Conservation (phyloP, 1,140 invertebrate genomes). For the Ceratoteleas bidentatus region DNA sequence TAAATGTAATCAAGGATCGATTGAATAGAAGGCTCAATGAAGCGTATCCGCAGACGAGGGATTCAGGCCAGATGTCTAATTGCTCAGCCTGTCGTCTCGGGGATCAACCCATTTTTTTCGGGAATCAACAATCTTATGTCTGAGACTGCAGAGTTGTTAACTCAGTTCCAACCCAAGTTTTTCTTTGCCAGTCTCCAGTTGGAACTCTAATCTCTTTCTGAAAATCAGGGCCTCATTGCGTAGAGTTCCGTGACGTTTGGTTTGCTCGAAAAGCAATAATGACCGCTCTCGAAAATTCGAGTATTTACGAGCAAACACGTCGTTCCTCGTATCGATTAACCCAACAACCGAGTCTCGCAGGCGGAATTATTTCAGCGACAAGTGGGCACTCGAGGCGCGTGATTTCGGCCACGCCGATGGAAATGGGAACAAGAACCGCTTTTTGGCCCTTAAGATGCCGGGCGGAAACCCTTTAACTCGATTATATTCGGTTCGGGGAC, state of each 20-base stretch:
- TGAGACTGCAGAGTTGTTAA: too few species aligned
- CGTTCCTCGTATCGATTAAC: conserved; percentile 38
- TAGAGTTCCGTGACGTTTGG: too few species aligned
- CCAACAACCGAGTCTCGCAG: conserved; percentile 22
- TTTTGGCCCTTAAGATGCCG: too few species aligned
- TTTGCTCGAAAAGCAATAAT: conserved; percentile 26
- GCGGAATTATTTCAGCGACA: conserved; percentile 46
- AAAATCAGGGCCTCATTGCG: too few species aligned
- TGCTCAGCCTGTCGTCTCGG: conserved; percentile 23
- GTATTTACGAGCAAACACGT: conserved; percentile 41
- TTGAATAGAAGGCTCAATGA: conserved; percentile 42
- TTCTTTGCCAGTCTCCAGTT: too few species aligned
- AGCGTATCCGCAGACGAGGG: conserved; percentile 27
- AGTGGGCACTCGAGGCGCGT: conserved; percentile 29
- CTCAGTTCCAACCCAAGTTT: too few species aligned
- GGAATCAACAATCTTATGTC: too few species aligned
- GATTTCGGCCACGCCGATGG: conserved; percentile 38
- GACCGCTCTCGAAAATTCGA: conserved; percentile 13
- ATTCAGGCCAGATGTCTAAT: conserved; percentile 54
- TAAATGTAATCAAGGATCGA: conserved; percentile 64
- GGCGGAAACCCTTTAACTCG: too few species aligned
- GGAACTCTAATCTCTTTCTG: too few species aligned
- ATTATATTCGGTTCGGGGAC: too few species aligned
- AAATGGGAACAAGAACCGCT: conserved; percentile 17
- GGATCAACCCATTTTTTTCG: neutral